These are phyloP conservation scores for Tethea ocularis DNA, from an alignment of 2,888 invertebrate genomes.

Conservation along the genomic window DNA sequence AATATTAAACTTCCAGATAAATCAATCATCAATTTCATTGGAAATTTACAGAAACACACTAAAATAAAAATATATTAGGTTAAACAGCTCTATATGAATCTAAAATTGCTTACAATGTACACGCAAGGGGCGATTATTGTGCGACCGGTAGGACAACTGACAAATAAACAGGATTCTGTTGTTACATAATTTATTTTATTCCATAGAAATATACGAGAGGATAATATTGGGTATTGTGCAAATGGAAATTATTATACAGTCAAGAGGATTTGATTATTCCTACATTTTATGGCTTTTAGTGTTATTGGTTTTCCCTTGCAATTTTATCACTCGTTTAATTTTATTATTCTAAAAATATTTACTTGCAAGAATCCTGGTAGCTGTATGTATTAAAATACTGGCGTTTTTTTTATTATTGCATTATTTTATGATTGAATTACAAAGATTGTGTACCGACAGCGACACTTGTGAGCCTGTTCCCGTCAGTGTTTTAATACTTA, in stretches of 20 bases:
- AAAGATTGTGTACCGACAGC: too few species aligned
- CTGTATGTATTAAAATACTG: too few species aligned
- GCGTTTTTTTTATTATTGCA: too few species aligned
- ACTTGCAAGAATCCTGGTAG: neutral
- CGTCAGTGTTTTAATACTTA: too few species aligned
- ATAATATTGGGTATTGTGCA: constrained; percentile 21
- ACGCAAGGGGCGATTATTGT: constrained; percentile 71
- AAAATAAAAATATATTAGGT: constrained; percentile 11
- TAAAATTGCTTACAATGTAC: constrained; percentile 58
- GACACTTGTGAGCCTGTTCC: too few species aligned
- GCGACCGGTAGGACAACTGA: constrained; percentile 62
- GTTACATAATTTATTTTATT: constrained; percentile 70
- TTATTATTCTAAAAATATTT: neutral
- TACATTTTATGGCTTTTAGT: neutral
- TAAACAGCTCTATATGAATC: constrained; percentile 50
- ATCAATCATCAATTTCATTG: neutral
- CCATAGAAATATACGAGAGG: constrained; percentile 24
- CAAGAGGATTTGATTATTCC: neutral
- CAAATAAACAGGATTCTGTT: constrained; percentile 75
- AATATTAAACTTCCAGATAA: too few species aligned
- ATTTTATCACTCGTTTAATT: neutral
- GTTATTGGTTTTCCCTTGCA: neutral
- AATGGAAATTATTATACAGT: constrained; percentile 2
- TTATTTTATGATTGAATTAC: too few species aligned
- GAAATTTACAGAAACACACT: neutral